Evolutionary conservation across 2,113 vertebrate genomes (phyloP).

Genomic region (Scomber colias): DNA sequence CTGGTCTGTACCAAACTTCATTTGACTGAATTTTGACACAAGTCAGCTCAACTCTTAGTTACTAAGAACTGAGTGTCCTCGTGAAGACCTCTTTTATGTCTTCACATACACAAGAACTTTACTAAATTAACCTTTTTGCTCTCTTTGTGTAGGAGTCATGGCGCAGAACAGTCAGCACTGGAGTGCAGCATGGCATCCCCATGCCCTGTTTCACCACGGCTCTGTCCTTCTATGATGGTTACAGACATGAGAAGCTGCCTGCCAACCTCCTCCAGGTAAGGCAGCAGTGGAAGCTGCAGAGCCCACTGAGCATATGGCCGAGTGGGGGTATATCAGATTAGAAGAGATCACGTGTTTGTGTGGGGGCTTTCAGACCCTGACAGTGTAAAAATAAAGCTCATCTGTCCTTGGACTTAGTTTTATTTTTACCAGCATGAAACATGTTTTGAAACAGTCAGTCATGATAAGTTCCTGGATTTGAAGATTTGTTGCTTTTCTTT

Average conservation of each 20-base stretch:
- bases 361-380: conserved; percentile 1
- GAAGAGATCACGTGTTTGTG: conserved; percentile 26
- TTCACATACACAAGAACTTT: neutral
- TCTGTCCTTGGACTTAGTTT: neutral
- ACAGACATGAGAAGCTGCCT: conserved; percentile 91
- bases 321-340: conserved; percentile 33
- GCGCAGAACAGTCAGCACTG: conserved; percentile 89
- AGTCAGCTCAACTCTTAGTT: rapidly evolving
- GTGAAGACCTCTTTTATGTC: neutral
- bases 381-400: neutral
- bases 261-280: conserved; percentile 97
- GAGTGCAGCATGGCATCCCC: conserved; percentile 93
- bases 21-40: neutral
- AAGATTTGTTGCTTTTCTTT: neutral
- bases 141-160: conserved; percentile 89
- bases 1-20: neutral
- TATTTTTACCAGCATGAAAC: neutral
- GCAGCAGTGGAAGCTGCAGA: neutral
- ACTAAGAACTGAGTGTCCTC: neutral
- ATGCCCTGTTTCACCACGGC: conserved; percentile 98
- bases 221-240: conserved; percentile 96
- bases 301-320: conserved; percentile 30
- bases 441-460: neutral
- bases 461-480: neutral
- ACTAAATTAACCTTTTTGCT: neutral